phyloP scores from a whole-genome alignment of 2,113 vertebrate species.

The Festucalex cinctus region DNA sequence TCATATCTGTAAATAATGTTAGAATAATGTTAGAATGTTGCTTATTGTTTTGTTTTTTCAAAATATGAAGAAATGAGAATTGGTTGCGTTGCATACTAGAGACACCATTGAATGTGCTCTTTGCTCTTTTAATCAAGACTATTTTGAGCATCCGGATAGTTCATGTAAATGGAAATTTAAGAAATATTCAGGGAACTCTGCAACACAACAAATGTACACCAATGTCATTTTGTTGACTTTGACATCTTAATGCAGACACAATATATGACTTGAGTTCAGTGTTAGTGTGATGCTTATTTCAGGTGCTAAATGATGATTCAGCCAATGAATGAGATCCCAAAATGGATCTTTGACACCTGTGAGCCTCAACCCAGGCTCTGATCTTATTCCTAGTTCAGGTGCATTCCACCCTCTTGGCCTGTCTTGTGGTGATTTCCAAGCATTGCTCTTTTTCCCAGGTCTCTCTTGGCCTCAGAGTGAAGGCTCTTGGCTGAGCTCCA shows the following conservation, averaged over 20 bases:
- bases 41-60: no score
- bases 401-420: slow-evolving; percentile 63
- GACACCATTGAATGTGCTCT: neutral
- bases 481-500: slow-evolving; percentile 92
- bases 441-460: slow-evolving; percentile 90
- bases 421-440: slow-evolving; percentile 78
- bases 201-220: no score
- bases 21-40: no score
- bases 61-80: no score
- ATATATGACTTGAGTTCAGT: neutral
- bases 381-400: slow-evolving; percentile 38
- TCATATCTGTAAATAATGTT: no score
- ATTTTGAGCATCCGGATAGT: neutral
- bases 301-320: neutral
- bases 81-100: no score
- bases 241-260: neutral
- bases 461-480: slow-evolving; percentile 88
- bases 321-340: neutral
- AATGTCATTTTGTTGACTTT: neutral
- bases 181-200: neutral
- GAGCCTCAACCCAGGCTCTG: neutral
- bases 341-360: neutral
- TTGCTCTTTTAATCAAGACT: neutral
- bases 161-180: neutral
- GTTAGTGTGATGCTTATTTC: neutral